Evolutionary conservation across 2,113 vertebrate genomes (phyloP).

Genomic region (Tachycineta bicolor): DNA sequence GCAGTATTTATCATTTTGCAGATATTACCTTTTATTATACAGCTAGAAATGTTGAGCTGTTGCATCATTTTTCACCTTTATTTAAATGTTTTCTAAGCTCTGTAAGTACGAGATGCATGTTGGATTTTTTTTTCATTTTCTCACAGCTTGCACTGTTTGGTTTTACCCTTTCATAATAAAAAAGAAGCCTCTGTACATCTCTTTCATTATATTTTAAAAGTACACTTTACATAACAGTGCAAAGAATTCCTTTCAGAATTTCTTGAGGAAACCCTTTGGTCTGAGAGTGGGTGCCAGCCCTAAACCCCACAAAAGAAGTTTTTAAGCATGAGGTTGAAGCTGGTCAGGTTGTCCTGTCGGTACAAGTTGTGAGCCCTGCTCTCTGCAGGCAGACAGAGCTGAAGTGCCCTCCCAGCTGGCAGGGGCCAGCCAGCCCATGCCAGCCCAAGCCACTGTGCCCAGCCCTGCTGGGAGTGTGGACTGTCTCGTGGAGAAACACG

Average conservation of each 20-base stretch:
- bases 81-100: background rate
- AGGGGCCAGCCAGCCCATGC: fast-evolving
- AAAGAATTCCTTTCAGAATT: background rate
- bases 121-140: background rate
- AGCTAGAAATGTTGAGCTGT: background rate
- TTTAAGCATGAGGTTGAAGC: background rate
- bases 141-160: background rate
- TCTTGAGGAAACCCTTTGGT: background rate
- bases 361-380: background rate
- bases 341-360: background rate
- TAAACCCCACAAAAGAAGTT: background rate
- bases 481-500: fast-evolving
- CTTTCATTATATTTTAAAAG: background rate
- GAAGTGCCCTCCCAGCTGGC: background rate
- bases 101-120: background rate
- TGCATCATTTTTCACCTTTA: background rate
- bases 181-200: background rate
- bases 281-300: background rate
- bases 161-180: background rate
- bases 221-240: background rate
- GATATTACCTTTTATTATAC: background rate
- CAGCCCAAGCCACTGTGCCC: background rate
- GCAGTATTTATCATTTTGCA: background rate
- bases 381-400: background rate
- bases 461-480: background rate